Evolutionary conservation across 1,140 invertebrate species (phyloP).

Genomic region (Dreissena rostriformis): DNA sequence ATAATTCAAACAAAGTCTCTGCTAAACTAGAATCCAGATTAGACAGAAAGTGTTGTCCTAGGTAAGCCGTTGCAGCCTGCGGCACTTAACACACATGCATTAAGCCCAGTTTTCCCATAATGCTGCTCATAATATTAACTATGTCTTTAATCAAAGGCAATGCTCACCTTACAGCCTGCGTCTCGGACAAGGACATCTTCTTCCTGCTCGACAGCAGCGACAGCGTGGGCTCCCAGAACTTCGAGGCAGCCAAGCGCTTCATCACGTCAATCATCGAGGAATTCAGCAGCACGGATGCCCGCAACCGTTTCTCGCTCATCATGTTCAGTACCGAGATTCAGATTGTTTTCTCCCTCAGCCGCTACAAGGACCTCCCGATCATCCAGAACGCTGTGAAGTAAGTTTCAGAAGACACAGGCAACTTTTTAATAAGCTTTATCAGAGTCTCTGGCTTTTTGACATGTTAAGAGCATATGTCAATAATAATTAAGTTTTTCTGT

Average conservation of each 20-base stretch:
- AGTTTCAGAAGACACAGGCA: background rate
- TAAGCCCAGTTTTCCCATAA: no score
- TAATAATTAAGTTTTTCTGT: no score
- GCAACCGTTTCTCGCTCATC: constrained; percentile 71
- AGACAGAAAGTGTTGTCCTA: no score
- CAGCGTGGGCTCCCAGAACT: constrained; percentile 72
- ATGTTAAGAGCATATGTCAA: no score
- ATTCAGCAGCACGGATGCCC: constrained; percentile 67
- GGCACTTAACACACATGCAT: no score
- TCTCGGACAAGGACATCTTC: constrained; percentile 68
- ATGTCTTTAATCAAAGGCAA: no score
- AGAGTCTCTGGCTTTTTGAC: no score
- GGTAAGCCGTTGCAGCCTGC: no score
- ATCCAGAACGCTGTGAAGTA: constrained; percentile 72
- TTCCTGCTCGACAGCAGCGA: constrained; percentile 75
- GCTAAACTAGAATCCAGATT: no score
- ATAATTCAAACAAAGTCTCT: no score
- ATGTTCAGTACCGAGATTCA: constrained; percentile 69
- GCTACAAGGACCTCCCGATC: constrained; percentile 58
- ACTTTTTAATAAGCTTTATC: no score
- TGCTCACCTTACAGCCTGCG: constrained; percentile 72
- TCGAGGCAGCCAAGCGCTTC: constrained; percentile 66
- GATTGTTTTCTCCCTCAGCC: constrained; percentile 70
- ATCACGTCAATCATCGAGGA: constrained; percentile 63
- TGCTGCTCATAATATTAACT: no score